phyloP scores from a whole-genome alignment of 2,797 vertebrate species.

The Danio kyathit region DNA sequence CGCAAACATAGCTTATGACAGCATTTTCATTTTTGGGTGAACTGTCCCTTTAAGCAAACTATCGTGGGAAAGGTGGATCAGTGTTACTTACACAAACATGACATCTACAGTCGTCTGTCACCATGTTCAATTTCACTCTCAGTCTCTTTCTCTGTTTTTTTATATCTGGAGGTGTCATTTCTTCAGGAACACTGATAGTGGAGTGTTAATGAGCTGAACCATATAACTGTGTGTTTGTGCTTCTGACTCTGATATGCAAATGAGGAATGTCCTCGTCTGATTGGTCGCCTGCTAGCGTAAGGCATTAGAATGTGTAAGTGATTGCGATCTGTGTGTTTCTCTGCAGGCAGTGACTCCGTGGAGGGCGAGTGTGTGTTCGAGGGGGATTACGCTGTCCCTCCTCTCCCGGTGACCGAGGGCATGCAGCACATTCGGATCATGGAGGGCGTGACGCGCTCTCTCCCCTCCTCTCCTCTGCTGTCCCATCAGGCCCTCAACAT shows the following conservation, averaged over 20 bases:
- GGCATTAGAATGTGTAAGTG: not conserved
- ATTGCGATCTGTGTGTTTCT: conserved; percentile 5
- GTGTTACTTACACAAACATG: not conserved
- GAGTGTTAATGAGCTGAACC: conserved; percentile 47
- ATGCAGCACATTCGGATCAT: conserved; percentile 94
- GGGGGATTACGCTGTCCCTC: conserved; percentile 84
- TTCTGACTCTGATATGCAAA: not conserved
- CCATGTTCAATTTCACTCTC: not conserved
- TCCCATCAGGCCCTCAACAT: conserved; percentile 91
- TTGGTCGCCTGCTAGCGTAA: not conserved
- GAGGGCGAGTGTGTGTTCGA: conserved; percentile 76
- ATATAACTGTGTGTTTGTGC: conserved; percentile 15
- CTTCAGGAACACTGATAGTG: conserved; percentile 29
- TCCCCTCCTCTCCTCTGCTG: conserved; percentile 90
- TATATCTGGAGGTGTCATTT: conserved; percentile 23
- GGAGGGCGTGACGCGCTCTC: conserved; percentile 91
- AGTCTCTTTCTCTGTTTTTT: not conserved
- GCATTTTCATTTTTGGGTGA: too few species aligned
- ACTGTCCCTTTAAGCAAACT: too few species aligned
- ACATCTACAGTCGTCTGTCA: not conserved
- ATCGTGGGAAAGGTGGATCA: not conserved
- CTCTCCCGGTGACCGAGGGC: conserved; percentile 88
- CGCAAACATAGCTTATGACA: too few species aligned
- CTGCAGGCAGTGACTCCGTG: conserved; percentile 66
- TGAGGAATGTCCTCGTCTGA: not conserved